A percentile compares a stretch with the other conserved stretches of the same genome.
These are phyloP conservation scores for Plagodis pulveraria DNA, from an alignment of 2,888 invertebrate genomes.

Conservation along the genomic window DNA sequence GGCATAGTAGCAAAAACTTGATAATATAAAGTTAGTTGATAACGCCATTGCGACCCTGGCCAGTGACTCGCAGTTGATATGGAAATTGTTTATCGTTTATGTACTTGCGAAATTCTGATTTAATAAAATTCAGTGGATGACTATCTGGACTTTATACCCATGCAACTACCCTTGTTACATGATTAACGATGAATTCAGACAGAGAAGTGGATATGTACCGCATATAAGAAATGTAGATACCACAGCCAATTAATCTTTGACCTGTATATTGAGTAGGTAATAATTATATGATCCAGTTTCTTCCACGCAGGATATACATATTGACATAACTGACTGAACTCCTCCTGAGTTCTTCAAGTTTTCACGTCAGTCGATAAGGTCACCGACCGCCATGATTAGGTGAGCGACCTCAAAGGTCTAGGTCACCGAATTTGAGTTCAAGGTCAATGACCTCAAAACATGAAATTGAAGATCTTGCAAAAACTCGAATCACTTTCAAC, in stretches of 20 bases:
- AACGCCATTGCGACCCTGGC: conserved; percentile 56
- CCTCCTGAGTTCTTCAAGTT: no score
- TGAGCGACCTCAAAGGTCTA: no score
- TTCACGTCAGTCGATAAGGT: no score
- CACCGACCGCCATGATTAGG: no score
- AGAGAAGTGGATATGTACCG: not conserved
- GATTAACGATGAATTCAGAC: not conserved
- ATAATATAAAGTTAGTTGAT: conserved; percentile 71
- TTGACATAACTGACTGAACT: no score
- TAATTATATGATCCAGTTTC: not conserved
- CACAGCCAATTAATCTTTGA: not conserved
- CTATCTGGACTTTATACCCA: conserved; percentile 6
- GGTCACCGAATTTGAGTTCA: no score
- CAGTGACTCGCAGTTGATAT: conserved; percentile 29
- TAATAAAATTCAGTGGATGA: conserved; percentile 1
- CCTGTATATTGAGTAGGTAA: not conserved
- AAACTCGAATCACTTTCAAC: no score
- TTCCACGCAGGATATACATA: no score
- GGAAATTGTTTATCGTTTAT: conserved; percentile 29
- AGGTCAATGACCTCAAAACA: no score
- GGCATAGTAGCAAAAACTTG: conserved; percentile 75
- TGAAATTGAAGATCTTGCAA: no score
- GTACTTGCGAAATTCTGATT: conserved; percentile 12
- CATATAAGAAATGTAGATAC: not conserved
- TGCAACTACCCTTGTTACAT: not conserved